Conservation (phyloP, 1,140 invertebrate species). For the Calephelis virginiensis region DNA sequence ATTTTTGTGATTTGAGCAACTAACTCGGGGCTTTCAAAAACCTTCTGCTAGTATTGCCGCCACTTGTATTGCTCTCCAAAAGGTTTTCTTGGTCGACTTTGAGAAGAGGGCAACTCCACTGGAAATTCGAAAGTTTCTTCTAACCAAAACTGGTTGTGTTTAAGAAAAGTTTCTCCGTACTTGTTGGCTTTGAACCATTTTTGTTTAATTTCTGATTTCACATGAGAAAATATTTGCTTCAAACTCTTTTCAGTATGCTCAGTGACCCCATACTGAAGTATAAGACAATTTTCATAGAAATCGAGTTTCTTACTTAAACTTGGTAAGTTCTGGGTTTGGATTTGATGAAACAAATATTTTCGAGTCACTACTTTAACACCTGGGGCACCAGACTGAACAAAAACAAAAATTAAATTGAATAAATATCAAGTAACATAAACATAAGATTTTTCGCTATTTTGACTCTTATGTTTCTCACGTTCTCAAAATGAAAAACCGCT, state of each 20-base stretch:
- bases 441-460: too few species aligned
- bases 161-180: conserved; percentile 33
- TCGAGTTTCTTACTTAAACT: neutral
- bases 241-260: neutral
- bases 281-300: neutral
- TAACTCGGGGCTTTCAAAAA: conserved; percentile 43
- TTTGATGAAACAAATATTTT: neutral
- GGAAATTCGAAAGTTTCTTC: conserved; percentile 20
- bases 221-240: conserved; percentile 17
- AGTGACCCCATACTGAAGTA: neutral
- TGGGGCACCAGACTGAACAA: too few species aligned
- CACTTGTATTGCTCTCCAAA: conserved; percentile 55
- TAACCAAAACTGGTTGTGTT: conserved; percentile 30
- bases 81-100: conserved; percentile 33
- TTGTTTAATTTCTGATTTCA: conserved; percentile 37
- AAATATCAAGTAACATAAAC: too few species aligned
- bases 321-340: neutral
- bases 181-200: conserved; percentile 1
- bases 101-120: too few species aligned
- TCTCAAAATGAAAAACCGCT: rapidly evolving
- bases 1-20: conserved; percentile 44
- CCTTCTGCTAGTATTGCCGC: conserved; percentile 56
- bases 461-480: too few species aligned
- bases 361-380: too few species aligned
- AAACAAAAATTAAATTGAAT: too few species aligned